A percentile compares a stretch with the other conserved stretches of the same genome.
These are phyloP conservation scores for Montipora efflorescens DNA, from an alignment of 64 coral and sea anemone species.

Conservation along the genomic window DNA sequence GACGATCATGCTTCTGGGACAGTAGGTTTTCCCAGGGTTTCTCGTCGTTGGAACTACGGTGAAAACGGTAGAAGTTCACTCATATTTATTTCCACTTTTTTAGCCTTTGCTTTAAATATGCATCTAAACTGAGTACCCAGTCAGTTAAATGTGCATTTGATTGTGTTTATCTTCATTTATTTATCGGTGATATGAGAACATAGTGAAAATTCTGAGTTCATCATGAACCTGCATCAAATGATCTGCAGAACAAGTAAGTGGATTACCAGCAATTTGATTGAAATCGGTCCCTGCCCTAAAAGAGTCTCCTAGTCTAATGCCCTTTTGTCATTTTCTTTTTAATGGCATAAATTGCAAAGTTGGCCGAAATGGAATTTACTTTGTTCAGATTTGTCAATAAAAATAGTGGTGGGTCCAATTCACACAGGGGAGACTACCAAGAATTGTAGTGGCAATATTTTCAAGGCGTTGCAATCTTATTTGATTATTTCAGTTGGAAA, in stretches of 20 bases:
- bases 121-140: background rate
- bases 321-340: too few species aligned
- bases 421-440: too few species aligned
- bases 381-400: constrained; percentile 24
- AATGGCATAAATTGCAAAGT: too few species aligned
- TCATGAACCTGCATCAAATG: background rate
- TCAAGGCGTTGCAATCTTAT: too few species aligned
- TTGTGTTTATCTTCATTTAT: constrained; percentile 4
- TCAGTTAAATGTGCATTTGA: background rate
- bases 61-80: background rate
- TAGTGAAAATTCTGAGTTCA: background rate
- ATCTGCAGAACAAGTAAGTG: too few species aligned
- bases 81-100: background rate
- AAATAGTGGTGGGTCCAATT: constrained; percentile 4
- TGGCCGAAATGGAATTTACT: too few species aligned
- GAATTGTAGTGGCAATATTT: too few species aligned
- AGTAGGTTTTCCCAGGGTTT: background rate
- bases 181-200: background rate
- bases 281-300: too few species aligned
- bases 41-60: background rate
- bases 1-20: background rate
- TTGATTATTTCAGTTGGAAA: too few species aligned
- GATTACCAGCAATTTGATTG: too few species aligned
- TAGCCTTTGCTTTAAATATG: background rate
- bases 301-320: too few species aligned